Percentiles rank a stretch among this genome's conserved stretches.
Evolutionary conservation across 2,113 vertebrate species (phyloP).

Genomic region (Synodontis membranacea): DNA sequence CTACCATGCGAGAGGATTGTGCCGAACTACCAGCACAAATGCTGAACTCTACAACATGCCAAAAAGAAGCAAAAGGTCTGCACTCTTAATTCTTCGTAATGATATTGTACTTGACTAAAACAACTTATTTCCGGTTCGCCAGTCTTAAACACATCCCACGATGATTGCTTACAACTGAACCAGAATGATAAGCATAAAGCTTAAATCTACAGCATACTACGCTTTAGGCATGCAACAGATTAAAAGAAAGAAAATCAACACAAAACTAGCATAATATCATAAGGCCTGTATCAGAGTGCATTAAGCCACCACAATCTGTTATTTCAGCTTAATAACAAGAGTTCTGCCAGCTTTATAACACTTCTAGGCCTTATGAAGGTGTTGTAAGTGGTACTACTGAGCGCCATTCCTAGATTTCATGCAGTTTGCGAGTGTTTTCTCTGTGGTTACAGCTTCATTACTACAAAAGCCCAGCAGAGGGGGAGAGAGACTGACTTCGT

Average conservation of each 20-base stretch:
- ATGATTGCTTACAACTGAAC: conserved; percentile 10
- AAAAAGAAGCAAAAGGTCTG: conserved; percentile 23
- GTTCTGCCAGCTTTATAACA: conserved; percentile 41
- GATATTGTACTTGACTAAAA: not conserved
- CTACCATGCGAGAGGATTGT: conserved; percentile 36
- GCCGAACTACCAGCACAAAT: conserved; percentile 47
- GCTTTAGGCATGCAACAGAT: conserved; percentile 45
- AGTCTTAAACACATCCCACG: not conserved
- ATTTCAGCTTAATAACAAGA: conserved; percentile 1
- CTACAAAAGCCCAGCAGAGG: conserved; percentile 70
- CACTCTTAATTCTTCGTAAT: not conserved
- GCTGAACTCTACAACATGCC: conserved; percentile 50
- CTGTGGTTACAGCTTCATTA: conserved; percentile 33
- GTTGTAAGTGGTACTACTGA: conserved; percentile 23
- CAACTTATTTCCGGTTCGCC: not conserved
- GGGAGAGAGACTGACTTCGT: conserved; percentile 59
- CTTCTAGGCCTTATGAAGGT: conserved; percentile 51
- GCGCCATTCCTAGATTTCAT: conserved; percentile 59
- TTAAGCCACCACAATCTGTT: conserved; percentile 18
- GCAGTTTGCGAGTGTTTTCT: conserved; percentile 51
- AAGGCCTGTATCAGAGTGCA: conserved; percentile 48
- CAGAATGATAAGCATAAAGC: not conserved
- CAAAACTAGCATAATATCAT: conserved; percentile 38
- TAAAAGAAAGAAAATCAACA: not conserved
- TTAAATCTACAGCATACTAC: conserved; percentile 42